phyloP scores from a whole-genome alignment of 2,113 vertebrate genomes.

The Laticauda colubrina region DNA sequence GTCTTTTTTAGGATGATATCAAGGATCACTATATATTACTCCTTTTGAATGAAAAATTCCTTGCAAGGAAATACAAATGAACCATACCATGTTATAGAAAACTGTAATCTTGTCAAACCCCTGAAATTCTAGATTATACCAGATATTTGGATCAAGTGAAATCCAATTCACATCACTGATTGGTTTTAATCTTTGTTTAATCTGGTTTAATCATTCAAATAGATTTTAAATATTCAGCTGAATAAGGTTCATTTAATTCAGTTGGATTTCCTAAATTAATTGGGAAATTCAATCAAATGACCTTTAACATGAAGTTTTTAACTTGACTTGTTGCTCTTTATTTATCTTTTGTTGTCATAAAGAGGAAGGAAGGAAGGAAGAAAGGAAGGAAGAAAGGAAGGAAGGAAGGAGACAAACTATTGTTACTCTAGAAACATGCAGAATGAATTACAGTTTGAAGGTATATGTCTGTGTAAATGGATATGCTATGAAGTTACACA shows the following conservation, averaged over 20 bases:
- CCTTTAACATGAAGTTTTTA: not conserved
- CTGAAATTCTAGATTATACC: not conserved
- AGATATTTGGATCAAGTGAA: not conserved
- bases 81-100: not conserved
- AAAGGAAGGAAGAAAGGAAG: not conserved
- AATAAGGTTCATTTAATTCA: not conserved
- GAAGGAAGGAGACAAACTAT: not conserved
- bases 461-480: not conserved
- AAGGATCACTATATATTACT: too few species aligned
- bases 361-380: not conserved
- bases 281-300: not conserved
- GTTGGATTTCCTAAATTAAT: not conserved
- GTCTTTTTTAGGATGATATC: not conserved
- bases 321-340: not conserved
- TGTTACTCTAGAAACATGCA: not conserved
- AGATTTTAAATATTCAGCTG: not conserved
- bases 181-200: not conserved
- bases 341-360: not conserved
- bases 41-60: not conserved
- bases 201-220: not conserved
- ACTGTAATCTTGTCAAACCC: not conserved
- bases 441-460: not conserved
- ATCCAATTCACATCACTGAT: not conserved
- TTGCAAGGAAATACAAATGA: not conserved
- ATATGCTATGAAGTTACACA: not conserved